A percentile compares a stretch with the other conserved stretches of the same genome.
Evolutionary conservation across 2,113 vertebrate genomes (phyloP).

Genomic region (Stegastes partitus): DNA sequence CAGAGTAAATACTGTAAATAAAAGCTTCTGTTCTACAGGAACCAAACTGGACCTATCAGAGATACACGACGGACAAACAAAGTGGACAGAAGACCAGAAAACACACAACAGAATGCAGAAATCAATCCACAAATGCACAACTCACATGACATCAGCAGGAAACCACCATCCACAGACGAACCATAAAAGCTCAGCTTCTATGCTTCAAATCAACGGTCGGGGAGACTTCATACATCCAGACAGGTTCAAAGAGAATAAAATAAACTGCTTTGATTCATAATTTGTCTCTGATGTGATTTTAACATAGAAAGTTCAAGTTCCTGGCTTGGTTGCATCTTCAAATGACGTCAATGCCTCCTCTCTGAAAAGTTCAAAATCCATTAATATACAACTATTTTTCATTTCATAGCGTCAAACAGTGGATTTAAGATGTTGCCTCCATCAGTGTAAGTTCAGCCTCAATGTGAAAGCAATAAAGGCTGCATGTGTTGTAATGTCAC

Average conservation of each 20-base stretch:
- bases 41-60: constrained; percentile 5
- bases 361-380: background rate
- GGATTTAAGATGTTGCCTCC: background rate
- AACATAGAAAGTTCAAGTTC: background rate
- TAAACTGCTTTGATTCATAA: background rate
- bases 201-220: too few species aligned
- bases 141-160: too few species aligned
- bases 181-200: too few species aligned
- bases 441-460: background rate
- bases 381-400: background rate
- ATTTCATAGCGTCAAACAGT: background rate
- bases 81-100: background rate
- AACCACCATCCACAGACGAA: too few species aligned
- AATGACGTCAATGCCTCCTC: background rate
- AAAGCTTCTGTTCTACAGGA: constrained; percentile 27
- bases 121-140: too few species aligned
- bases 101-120: background rate
- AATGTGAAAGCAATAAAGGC: background rate
- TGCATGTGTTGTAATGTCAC: background rate
- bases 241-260: constrained; percentile 1
- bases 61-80: background rate
- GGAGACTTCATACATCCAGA: background rate
- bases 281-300: constrained; percentile 11
- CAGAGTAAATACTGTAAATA: constrained; percentile 74
- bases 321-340: background rate